Evolutionary conservation across 2,888 invertebrate species (phyloP).

Genomic region (Griposia aprilina): DNA sequence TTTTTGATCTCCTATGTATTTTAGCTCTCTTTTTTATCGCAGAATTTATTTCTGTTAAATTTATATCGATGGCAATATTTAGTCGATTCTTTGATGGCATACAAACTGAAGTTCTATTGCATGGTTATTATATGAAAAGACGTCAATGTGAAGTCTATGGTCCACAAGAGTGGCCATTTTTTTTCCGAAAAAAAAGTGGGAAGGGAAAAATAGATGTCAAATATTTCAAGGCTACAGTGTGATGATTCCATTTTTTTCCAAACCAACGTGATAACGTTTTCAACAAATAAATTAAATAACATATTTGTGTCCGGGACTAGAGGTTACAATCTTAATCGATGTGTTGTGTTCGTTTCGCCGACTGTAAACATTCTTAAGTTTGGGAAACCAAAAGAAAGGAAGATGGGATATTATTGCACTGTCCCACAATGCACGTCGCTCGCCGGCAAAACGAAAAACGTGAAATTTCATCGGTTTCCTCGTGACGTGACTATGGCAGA

Average conservation of each 20-base stretch:
- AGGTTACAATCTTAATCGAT: slow-evolving; percentile 70
- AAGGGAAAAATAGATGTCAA: slow-evolving; percentile 89
- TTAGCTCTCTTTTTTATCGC: neutral
- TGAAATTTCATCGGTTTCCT: slow-evolving; percentile 89
- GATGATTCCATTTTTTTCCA: slow-evolving; percentile 88
- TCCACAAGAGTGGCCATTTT: slow-evolving; percentile 78
- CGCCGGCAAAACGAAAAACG: slow-evolving; percentile 90
- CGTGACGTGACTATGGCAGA: slow-evolving; percentile 84
- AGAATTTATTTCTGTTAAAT: neutral
- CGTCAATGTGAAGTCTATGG: slow-evolving; percentile 73
- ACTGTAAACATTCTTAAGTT: slow-evolving; percentile 64
- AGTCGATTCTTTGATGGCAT: slow-evolving; percentile 60
- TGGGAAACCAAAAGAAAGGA: slow-evolving; percentile 67
- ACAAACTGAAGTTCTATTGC: slow-evolving; percentile 3
- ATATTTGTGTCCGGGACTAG: slow-evolving; percentile 66
- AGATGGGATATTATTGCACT: slow-evolving; percentile 90
- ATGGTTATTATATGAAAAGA: slow-evolving; percentile 46
- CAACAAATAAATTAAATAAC: slow-evolving; percentile 80
- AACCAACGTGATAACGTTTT: slow-evolving; percentile 87
- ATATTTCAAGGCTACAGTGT: slow-evolving; percentile 89
- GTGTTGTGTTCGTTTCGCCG: slow-evolving; percentile 70
- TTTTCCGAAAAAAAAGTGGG: slow-evolving; percentile 77
- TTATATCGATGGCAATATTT: slow-evolving; percentile 7
- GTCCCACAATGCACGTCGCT: slow-evolving; percentile 89
- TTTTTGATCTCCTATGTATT: neutral